phyloP scores from a whole-genome alignment of 2,113 vertebrate genomes.

The Cavia aperea region DNA sequence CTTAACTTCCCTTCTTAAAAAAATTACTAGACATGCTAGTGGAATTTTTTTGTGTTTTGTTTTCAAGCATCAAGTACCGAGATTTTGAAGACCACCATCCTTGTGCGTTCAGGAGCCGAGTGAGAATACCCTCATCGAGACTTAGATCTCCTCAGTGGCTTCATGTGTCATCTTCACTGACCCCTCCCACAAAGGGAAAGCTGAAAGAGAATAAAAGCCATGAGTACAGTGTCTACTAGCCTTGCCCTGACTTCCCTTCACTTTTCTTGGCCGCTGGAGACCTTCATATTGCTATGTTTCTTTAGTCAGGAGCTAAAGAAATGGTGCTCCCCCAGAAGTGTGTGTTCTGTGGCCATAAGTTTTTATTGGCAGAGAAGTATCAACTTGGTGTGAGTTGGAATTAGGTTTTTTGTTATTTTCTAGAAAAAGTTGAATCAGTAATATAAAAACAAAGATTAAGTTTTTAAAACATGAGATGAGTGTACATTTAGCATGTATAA shows the following conservation, averaged over 20 bases:
- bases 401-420: constrained; percentile 11
- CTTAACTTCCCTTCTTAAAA: constrained; percentile 17
- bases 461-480: constrained; percentile 23
- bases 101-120: constrained; percentile 41
- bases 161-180: constrained; percentile 37
- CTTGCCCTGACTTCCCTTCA: constrained; percentile 27
- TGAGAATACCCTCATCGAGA: constrained; percentile 50
- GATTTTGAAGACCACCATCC: constrained; percentile 54
- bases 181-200: constrained; percentile 27
- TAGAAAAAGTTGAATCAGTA: constrained; percentile 13
- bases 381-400: constrained; percentile 2
- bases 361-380: constrained; percentile 11
- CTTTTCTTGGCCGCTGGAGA: background rate
- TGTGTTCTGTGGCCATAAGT: background rate
- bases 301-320: background rate
- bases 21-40: constrained; percentile 28
- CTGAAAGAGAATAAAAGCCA: constrained; percentile 7
- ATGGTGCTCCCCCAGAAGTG: background rate
- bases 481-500: background rate
- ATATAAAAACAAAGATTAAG: constrained; percentile 15
- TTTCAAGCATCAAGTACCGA: constrained; percentile 53
- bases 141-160: constrained; percentile 50
- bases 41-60: constrained; percentile 50
- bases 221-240: background rate
- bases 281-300: constrained; percentile 18